These are phyloP conservation scores for Ophioninae sp. DNA, from an alignment of 2,888 invertebrate species.

Conservation along the genomic window DNA sequence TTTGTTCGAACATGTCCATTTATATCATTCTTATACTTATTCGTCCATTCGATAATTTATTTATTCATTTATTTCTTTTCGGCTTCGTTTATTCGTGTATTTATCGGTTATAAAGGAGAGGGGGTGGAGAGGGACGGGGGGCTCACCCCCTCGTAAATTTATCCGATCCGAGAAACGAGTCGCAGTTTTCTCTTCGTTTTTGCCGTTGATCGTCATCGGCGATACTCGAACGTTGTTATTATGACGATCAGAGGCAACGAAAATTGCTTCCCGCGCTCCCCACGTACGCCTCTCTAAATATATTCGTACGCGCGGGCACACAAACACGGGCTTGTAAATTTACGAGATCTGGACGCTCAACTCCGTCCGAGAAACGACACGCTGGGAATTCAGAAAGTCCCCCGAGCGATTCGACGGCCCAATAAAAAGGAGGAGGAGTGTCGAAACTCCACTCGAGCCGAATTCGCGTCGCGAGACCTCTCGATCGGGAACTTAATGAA, in stretches of 20 bases:
- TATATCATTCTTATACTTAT: not conserved
- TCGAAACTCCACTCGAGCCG: conserved; percentile 51
- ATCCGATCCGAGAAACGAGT: conserved; percentile 42
- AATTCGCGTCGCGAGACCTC: conserved; percentile 28
- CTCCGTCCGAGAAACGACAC: conserved; percentile 10
- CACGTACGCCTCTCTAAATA: conserved; percentile 1
- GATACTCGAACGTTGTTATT: conserved; percentile 56
- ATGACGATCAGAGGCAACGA: conserved; percentile 52
- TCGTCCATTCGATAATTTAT: not conserved
- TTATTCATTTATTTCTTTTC: conserved; percentile 6
- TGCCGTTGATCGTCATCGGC: conserved; percentile 38
- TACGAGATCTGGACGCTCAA: not conserved
- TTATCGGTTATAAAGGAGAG: not conserved
- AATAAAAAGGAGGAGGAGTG: conserved; percentile 34
- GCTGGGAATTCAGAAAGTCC: conserved; percentile 58
- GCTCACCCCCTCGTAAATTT: conserved; percentile 54
- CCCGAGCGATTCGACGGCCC: not conserved
- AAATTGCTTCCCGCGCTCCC: conserved; percentile 44
- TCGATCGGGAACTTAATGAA: conserved; percentile 49
- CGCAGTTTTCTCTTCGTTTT: conserved; percentile 56
- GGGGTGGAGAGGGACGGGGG: conserved; percentile 50
- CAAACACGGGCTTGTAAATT: conserved; percentile 2
- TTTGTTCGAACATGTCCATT: not conserved
- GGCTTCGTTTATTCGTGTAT: conserved; percentile 7
- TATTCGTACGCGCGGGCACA: not conserved